Base-by-base conservation (phyloP, 2,888 invertebrate genomes). In the Drosophila maculinotata region DNA sequence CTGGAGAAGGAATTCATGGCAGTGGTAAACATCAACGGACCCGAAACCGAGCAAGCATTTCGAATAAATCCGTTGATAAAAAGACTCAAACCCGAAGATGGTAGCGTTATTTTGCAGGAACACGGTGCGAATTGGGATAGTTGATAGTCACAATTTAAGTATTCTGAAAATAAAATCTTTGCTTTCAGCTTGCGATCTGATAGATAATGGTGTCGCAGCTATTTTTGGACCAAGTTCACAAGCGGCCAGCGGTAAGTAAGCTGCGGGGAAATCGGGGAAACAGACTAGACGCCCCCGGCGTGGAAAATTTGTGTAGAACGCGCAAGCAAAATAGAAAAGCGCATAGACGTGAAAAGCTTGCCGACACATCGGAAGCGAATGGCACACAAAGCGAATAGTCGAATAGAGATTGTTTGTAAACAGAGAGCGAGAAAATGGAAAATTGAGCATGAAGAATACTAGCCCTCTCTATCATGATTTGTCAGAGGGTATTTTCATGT, bases 191-290 rank as follows among this genome's bases (percentile, higher is more conserved):
- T 96, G 95, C 89, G 92, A 93, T 68, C 91, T 95, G 67, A 92
- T 95, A 76, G 91, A 88, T 62, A 87, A 89, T 54, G 95, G 95
- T 33, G 94, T 96, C 52, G 94, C 94, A 8, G 96, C 95, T 74
- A 94, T 96, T 89, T 95, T 96, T 85, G 96, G 96, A 15, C 96
- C 92, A 85, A 91, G 91, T 88, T 90, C 92, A 87, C 87, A 90
- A 68, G 87, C 91, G 82, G 83, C 90, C 30, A 90, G 87, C 69
- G 90, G 91, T 90, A 78, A 69, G 88, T 74, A 17, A 1, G n/a
- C n/a, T n/a, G n/a, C 9, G 10, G 59, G 33, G 1, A 3, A 10
- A 20, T 39, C 20, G 44, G 12, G 12, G 4, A 3, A 14, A 15
- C 9, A 20, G 26, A 49, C n/a, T 5, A n/a, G 10, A 26, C n/a